These are phyloP conservation scores for Cheirogaleus major DNA, from an alignment of 2,797 vertebrate genomes.

Conservation along the genomic window DNA sequence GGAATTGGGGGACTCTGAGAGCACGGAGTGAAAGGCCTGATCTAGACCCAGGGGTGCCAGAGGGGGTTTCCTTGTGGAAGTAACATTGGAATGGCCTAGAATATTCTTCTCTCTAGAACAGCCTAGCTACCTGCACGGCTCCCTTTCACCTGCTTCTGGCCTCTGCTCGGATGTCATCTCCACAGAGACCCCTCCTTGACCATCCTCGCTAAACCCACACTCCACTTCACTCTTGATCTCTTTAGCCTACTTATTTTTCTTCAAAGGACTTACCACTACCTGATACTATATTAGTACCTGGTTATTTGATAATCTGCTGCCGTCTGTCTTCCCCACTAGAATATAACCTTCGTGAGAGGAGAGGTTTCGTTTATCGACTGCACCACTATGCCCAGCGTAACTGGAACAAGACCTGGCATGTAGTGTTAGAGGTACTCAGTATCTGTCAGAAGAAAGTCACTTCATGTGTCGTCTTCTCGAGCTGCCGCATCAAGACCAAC, in stretches of 20 bases:
- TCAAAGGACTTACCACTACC: neutral
- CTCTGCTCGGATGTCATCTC: neutral
- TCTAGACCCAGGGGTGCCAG: no score
- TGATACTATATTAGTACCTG: neutral
- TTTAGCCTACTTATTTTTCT: neutral
- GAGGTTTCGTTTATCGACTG: neutral
- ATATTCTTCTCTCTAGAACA: neutral
- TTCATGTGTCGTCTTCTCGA: neutral
- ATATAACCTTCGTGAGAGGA: neutral
- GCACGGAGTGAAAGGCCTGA: neutral
- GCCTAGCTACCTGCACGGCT: neutral
- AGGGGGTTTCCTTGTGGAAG: neutral
- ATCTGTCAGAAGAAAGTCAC: neutral
- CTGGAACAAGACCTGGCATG: no score
- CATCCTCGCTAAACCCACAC: neutral
- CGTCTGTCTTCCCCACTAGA: neutral
- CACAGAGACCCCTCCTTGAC: neutral
- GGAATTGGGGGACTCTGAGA: neutral
- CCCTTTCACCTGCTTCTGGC: neutral
- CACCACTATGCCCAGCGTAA: neutral
- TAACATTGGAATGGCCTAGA: neutral
- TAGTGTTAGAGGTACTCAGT: neutral
- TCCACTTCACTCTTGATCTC: neutral
- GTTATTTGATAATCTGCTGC: neutral
- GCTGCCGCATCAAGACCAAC: neutral